Evolutionary conservation across 2,797 vertebrate genomes (phyloP), one percentile per base, ranked within the genome.

Genomic region (Miichthys miiuy): DNA sequence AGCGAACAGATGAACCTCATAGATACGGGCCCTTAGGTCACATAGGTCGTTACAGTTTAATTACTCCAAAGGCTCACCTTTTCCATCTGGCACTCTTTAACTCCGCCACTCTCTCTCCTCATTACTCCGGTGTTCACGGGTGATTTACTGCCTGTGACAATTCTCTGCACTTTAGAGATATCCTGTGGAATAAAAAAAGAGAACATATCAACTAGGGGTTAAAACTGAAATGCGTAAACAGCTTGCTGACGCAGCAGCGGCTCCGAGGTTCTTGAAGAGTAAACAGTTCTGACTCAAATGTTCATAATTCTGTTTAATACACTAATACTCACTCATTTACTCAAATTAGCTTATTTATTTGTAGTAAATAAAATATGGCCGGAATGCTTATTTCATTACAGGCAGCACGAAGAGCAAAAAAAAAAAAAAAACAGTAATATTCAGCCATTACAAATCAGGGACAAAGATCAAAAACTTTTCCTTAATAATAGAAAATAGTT

Each of bases 101-200:
- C 80, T 54, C 82, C 90, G 3, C 71, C 71, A 18, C 73, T 80
- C 82, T 95, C 94, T 93, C 92, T 94, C 87, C 93, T 95, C 88
- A 86, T 92, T 80, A 87, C 81, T 21, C 64, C 91, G 1, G 34
- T 62, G 84, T 94, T 95, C 79, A 84, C 50, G 51, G 95, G 85
- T 76, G 90, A 89, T 94, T 95, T 95, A 87, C 87, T 95, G 83
- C 89, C 88, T 80, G 90, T 90, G 89, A 89, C 92, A 72, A 93
- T 92, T 92, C 95, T 94, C 89, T 94, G 95, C 85, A 94, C 87
- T 93, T 94, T 95, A 12, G 95, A 94, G 80, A 96, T 95, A 85
- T 96, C 95, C 95, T 96, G 86, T 47, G 58, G 11, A 67, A 62
- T 66, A 78, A 82, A 58, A 77, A 63, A 69, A 78, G 18, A 72